Base-by-base conservation (phyloP, 2,888 invertebrate species). In the Orchesella flavescens region DNA sequence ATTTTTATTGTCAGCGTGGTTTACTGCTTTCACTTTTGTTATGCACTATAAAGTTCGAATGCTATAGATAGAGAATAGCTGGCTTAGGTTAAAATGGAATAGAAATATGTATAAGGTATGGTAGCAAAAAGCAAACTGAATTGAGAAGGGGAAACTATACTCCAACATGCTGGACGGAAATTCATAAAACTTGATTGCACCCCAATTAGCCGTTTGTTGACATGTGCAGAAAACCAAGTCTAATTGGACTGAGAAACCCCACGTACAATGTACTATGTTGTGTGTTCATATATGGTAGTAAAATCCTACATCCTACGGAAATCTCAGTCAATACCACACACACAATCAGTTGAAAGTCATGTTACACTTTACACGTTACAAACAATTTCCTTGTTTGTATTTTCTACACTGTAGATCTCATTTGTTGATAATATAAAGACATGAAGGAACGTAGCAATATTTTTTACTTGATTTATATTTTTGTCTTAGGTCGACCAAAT, bases 401-500 rank as follows among this genome's bases (percentile, higher is more conserved):
- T 57, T 57, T 57, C n/a, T 12, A 12, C n/a, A 10, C 19, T n/a
- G 17, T 49, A 15, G 49, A 49, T 12, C 49, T 3, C 49, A 49
- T 34, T 34, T 34, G 34, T 34, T 49, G 49, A n/a, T 49, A 49
- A 12, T 3, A 49, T 10, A 7, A 17, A 10, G 17, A 59, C n/a
- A 53, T 9, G 53, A 21, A 59, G 12, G 59, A 59, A 12, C n/a
- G n/a, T n/a, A n/a, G 46, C 46, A 46, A 4, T 15, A 65, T 21
- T 68, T 21, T 49, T 49, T 46, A 68, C 49, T 49, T 21, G 13
- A 19, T 57, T 10, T 71, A 71, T 71, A 55, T 71, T 69, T 71
- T 73, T 53, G 34, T 72, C 1, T 66, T 63, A 87, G 87, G 85
- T 84, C 43, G 86, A 87, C 80, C 86, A 87, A 86, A 88, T 88